phyloP scores from a whole-genome alignment of 2,888 invertebrate species.

The Frankliniella fusca region DNA sequence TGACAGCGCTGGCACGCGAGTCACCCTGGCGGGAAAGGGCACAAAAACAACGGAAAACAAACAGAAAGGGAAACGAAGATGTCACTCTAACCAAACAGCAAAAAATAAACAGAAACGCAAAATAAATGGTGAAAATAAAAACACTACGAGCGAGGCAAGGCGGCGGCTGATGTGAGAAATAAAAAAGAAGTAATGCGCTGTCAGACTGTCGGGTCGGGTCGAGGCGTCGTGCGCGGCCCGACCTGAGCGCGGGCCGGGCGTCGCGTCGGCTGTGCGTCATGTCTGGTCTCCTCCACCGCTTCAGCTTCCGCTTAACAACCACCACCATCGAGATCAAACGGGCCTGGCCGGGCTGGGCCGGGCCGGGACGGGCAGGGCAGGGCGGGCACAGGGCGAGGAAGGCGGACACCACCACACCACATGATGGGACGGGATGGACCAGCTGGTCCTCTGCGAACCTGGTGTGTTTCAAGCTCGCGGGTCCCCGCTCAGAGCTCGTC shows the following conservation, averaged over 20 bases:
- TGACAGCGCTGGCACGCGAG: constrained; percentile 8
- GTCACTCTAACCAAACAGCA: constrained; percentile 24
- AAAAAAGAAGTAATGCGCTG: background rate
- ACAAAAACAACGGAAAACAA: background rate
- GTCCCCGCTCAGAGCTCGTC: constrained; percentile 50
- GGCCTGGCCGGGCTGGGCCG: background rate
- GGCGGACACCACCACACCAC: background rate
- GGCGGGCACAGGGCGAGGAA: background rate
- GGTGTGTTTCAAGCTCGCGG: background rate
- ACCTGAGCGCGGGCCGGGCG: background rate
- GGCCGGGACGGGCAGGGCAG: too few relatives aligned
- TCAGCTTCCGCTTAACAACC: background rate
- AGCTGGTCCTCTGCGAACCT: too few relatives aligned
- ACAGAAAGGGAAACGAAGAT: constrained; percentile 10
- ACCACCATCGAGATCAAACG: background rate
- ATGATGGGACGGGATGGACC: too few relatives aligned
- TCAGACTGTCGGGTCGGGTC: background rate
- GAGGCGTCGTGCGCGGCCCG: background rate
- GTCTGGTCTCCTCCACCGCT: background rate
- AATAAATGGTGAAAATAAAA: constrained; percentile 2
- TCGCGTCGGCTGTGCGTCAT: background rate
- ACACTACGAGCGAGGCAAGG: background rate
- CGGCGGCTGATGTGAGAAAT: background rate
- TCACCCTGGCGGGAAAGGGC: background rate
- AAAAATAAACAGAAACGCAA: background rate